These are phyloP conservation scores for Drosophila burlai DNA, from an alignment of 1,140 invertebrate genomes.

Conservation along the genomic window DNA sequence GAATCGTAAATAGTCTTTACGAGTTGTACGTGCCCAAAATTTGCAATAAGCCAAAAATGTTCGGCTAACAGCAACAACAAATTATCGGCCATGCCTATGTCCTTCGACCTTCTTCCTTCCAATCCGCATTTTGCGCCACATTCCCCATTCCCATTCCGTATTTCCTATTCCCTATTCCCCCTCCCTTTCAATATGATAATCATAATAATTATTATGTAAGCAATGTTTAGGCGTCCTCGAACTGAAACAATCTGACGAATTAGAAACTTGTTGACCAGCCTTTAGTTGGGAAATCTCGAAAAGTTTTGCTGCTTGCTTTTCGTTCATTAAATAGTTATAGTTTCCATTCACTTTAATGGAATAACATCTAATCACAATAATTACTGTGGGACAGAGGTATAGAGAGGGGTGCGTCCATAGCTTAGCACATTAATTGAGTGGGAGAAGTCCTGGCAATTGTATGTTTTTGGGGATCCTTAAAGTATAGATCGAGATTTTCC, in stretches of 20 bases:
- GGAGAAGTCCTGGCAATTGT: no score
- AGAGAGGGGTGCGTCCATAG: no score
- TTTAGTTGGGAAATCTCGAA: not conserved
- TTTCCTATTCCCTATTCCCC: not conserved
- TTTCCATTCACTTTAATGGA: not conserved
- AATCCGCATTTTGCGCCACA: conserved; percentile 1
- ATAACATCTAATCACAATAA: conserved; percentile 2
- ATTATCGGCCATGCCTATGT: conserved; percentile 63
- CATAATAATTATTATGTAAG: conserved; percentile 68
- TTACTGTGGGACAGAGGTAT: not conserved
- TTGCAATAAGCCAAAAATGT: conserved; percentile 79
- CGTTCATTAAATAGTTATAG: conserved; percentile 13
- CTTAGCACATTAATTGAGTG: no score
- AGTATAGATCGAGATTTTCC: no score
- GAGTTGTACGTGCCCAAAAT: conserved; percentile 82
- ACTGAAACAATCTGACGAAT: conserved; percentile 52
- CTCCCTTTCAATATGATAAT: conserved; percentile 68
- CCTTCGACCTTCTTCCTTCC: conserved; percentile 1
- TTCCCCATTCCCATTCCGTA: not conserved
- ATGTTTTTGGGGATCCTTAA: no score
- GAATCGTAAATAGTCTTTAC: conserved; percentile 84
- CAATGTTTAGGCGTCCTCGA: conserved; percentile 59
- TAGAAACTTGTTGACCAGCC: conserved; percentile 31
- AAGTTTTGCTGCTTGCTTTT: not conserved
- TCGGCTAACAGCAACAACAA: conserved; percentile 62